Evolutionary conservation across 2,888 invertebrate genomes (phyloP).

Genomic region (Ormia ochracea): DNA sequence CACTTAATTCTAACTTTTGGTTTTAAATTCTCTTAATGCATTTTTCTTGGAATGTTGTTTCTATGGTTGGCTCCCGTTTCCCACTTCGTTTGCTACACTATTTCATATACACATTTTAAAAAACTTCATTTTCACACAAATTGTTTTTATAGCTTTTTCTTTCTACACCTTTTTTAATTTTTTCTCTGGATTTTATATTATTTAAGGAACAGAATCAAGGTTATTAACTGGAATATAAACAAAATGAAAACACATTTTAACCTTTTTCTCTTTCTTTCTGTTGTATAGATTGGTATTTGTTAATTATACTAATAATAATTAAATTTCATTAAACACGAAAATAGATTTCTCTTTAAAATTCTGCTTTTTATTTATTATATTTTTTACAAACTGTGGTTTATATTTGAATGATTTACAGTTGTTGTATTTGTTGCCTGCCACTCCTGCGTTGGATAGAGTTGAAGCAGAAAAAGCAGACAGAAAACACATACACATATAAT

Average conservation of each 20-base stretch:
- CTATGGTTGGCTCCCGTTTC: constrained; percentile 10
- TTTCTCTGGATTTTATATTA: background rate
- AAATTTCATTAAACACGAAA: constrained; percentile 27
- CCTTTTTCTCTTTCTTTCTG: background rate
- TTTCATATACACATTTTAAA: constrained; percentile 31
- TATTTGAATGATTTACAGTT: background rate
- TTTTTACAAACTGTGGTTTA: constrained; percentile 30
- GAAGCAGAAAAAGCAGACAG: constrained; percentile 17
- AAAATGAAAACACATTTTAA: constrained; percentile 12
- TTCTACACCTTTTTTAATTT: background rate
- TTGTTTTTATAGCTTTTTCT: constrained; percentile 22
- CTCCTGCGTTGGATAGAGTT: constrained; percentile 34
- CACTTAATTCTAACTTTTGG: background rate
- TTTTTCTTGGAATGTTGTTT: constrained; percentile 52
- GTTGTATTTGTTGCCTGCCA: constrained; percentile 33
- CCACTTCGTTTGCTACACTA: background rate
- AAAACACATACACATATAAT: constrained; percentile 52
- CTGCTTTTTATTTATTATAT: constrained; percentile 9
- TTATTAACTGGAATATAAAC: constrained; percentile 50
- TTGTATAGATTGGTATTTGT: constrained; percentile 10
- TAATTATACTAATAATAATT: constrained; percentile 7
- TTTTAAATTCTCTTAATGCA: constrained; percentile 38
- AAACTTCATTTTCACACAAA: constrained; percentile 37
- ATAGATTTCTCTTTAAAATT: constrained; percentile 29
- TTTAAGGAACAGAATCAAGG: constrained; percentile 11